These are phyloP conservation scores for Pseudocheirus occidentalis DNA, from an alignment of 2,797 vertebrate species.

Conservation along the genomic window DNA sequence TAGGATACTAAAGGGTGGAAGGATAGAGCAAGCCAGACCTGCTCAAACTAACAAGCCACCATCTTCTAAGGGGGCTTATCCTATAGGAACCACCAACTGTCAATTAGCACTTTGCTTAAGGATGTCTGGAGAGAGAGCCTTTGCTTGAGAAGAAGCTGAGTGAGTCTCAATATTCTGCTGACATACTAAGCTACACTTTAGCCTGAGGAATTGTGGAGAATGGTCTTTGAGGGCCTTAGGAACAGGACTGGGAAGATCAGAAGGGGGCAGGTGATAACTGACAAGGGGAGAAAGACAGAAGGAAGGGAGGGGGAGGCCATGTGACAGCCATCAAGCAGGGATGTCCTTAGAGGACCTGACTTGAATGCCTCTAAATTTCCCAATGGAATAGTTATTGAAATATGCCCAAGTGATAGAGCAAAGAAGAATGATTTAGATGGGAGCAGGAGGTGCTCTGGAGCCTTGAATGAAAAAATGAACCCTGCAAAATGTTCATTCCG, in stretches of 20 bases:
- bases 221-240: background rate
- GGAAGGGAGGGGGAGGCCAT: background rate
- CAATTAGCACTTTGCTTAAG: background rate
- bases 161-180: background rate
- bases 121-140: background rate
- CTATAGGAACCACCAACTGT: background rate
- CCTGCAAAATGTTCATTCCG: background rate
- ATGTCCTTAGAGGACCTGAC: background rate
- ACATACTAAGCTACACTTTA: background rate
- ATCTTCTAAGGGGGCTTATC: background rate
- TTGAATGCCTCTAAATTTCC: background rate
- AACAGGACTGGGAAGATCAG: background rate
- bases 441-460: background rate
- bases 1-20: background rate
- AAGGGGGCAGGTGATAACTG: background rate
- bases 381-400: background rate
- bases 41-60: background rate
- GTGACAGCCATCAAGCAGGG: background rate
- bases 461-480: background rate
- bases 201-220: background rate
- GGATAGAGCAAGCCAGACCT: background rate
- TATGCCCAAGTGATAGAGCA: background rate
- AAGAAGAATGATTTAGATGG: background rate
- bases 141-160: background rate
- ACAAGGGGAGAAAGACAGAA: background rate